Base-by-base conservation (phyloP, 2,113 vertebrate species). In the Burhinus oedicnemus region DNA sequence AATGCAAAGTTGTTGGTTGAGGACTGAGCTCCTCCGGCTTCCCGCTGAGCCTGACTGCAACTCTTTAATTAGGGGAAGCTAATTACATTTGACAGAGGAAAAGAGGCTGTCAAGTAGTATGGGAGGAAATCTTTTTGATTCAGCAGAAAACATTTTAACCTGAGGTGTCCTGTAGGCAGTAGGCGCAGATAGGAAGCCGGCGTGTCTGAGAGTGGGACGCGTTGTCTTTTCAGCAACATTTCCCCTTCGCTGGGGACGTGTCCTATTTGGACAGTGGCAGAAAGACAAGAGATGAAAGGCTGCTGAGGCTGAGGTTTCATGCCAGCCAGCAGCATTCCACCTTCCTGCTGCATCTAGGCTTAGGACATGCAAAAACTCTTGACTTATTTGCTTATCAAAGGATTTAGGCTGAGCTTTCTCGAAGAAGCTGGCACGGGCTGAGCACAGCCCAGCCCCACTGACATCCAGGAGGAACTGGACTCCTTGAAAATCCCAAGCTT, bases 1-100 rank as follows among this genome's bases (percentile, higher is more conserved):
- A 90, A 93, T n/a, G 20, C 80, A 77, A 84, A 94, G 45, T 58
- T 90, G 52, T 60, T 83, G 8, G 8, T 57, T 70, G 64, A 90
- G 54, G 58, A 36, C 11, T 38, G 34, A 69, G 38, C 25, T 87
- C 58, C 40, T 76, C 36, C 0, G 0, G 15, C n/a, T 87, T 96
- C 58, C 57, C 45, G 36, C 74, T 89, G 52, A 89, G 52, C 19
- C 38, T 65, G 76, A 47, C 16, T 76, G 47, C 66, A 76, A 54
- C 66, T 40, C n/a, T 95, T 87, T 94, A 87, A 94, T 94, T 90
- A 89, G 58, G 30, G 36, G 34, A 45, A 95, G 49, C 70, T 94
- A 94, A 87, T 93, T 91, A 75, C 54, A 54, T 54, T 55, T 76
- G 45, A 83, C 55, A 83, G 84, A 83, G 66, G 38, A 93, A 81